A percentile compares a stretch with the other conserved stretches of the same genome.
Evolutionary conservation across 2,888 invertebrate species (phyloP).

Genomic region (Seira musarum): DNA sequence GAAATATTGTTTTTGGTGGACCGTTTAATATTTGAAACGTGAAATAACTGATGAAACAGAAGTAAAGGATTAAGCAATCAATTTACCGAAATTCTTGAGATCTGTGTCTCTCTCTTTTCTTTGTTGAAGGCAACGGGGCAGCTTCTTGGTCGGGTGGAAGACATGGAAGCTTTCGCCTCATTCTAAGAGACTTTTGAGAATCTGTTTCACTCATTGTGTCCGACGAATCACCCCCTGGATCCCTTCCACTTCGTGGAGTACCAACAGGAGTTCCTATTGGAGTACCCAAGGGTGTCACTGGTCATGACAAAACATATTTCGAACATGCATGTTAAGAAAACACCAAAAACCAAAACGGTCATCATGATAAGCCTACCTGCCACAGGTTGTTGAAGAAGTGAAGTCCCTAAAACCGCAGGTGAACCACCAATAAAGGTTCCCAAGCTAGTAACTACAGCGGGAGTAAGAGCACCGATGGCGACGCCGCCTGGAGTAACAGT

Average conservation of each 20-base stretch:
- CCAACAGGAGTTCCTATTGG: conserved; percentile 71
- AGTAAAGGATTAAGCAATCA: too few species aligned
- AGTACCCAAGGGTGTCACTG: conserved; percentile 72
- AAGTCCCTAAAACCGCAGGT: conserved; percentile 60
- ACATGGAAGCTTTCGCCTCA: conserved; percentile 74
- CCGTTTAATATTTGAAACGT: background rate
- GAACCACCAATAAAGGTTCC: conserved; percentile 69
- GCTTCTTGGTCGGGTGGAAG: conserved; percentile 74
- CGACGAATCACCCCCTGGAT: conserved; percentile 72
- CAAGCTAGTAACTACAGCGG: conserved; percentile 70
- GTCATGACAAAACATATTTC: conserved; percentile 66
- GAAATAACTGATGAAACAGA: too few species aligned
- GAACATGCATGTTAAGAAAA: conserved; percentile 41
- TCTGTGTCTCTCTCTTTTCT: conserved; percentile 72
- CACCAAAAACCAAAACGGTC: conserved; percentile 22
- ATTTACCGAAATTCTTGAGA: conserved; percentile 71
- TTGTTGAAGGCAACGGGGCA: conserved; percentile 72
- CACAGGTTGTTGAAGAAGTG: conserved; percentile 65
- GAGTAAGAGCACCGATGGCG: conserved; percentile 69
- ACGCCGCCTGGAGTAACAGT: conserved; percentile 66
- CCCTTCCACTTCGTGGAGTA: conserved; percentile 72
- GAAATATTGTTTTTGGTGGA: background rate
- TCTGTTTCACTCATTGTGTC: conserved; percentile 74
- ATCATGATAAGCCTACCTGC: conserved; percentile 60
- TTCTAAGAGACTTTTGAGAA: conserved; percentile 73